phyloP scores from a whole-genome alignment of 2,888 invertebrate genomes.

The Drosophila kanekoi region DNA sequence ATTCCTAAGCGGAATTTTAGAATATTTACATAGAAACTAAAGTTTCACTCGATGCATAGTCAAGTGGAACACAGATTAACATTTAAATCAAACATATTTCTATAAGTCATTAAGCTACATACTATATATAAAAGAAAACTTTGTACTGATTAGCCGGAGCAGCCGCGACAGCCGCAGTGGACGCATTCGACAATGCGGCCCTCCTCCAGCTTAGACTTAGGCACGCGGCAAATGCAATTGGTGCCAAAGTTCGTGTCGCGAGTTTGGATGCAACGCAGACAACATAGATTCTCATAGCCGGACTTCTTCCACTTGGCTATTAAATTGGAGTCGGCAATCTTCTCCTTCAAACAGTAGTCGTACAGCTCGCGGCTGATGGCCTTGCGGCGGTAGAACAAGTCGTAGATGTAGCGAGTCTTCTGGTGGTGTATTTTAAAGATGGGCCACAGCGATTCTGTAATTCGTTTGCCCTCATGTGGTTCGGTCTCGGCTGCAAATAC shows the following conservation, averaged over 20 bases:
- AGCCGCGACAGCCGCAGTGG: slow-evolving; percentile 99
- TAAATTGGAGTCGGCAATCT: slow-evolving; percentile 97
- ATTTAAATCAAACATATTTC: not conserved
- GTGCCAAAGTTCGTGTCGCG: slow-evolving; percentile 99
- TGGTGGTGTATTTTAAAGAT: slow-evolving; percentile 99
- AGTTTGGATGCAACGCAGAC: slow-evolving; percentile 98
- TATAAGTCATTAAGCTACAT: not conserved
- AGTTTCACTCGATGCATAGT: not conserved
- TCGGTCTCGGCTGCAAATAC: slow-evolving; percentile 94
- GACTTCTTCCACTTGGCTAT: slow-evolving; percentile 99
- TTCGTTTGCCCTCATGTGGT: slow-evolving; percentile 99
- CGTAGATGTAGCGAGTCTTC: slow-evolving; percentile 98
- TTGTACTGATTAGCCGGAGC: slow-evolving; percentile 89
- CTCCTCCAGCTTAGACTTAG: slow-evolving; percentile 98
- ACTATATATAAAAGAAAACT: too few species aligned
- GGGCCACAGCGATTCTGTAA: slow-evolving; percentile 99
- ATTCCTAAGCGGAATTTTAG: not conserved
- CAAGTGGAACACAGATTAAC: not conserved
- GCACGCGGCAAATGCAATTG: slow-evolving; percentile 99
- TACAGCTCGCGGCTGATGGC: slow-evolving; percentile 98
- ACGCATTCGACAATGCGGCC: slow-evolving; percentile 98
- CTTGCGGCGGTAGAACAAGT: slow-evolving; percentile 97
- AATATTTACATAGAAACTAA: slow-evolving; percentile 17
- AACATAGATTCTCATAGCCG: slow-evolving; percentile 99
- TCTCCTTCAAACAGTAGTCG: slow-evolving; percentile 97